Conservation (phyloP, 2,797 vertebrate species). For the Sebastes iracundus region DNA sequence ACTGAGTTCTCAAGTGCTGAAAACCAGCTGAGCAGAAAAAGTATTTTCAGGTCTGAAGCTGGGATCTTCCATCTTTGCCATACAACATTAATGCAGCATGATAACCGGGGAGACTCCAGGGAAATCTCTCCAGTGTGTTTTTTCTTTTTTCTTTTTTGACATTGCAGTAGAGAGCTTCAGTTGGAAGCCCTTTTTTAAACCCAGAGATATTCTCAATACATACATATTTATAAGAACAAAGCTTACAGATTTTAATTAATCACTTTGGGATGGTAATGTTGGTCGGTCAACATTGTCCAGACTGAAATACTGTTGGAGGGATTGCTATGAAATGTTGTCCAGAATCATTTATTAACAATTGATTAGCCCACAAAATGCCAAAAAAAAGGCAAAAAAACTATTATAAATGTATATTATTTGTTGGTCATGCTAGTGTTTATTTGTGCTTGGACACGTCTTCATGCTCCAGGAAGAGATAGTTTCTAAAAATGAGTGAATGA, state of each 20-base stretch:
- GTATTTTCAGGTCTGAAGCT: conserved; percentile 24
- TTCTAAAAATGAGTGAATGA: not conserved
- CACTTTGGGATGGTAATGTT: not conserved
- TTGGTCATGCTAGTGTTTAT: not conserved
- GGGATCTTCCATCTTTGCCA: conserved; percentile 19
- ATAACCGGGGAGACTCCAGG: conserved; percentile 15
- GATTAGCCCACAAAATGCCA: not conserved
- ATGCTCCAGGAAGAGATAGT: not conserved
- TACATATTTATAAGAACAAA: not conserved
- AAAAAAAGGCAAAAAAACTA: not conserved
- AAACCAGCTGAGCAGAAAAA: conserved; percentile 10
- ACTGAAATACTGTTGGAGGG: not conserved
- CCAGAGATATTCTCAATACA: not conserved
- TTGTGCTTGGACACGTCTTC: not conserved
- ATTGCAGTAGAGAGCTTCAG: not conserved
- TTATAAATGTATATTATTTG: not conserved
- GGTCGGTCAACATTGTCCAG: not conserved
- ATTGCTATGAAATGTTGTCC: not conserved
- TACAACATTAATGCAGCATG: conserved; percentile 37
- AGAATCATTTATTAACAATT: not conserved
- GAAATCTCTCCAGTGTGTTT: not conserved
- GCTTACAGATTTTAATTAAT: not conserved
- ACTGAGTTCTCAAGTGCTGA: not conserved
- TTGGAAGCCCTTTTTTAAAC: not conserved
- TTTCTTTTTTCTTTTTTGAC: accelerated